These are phyloP conservation scores for Aporophyla lueneburgensis DNA, from an alignment of 2,888 invertebrate genomes.

Conservation along the genomic window DNA sequence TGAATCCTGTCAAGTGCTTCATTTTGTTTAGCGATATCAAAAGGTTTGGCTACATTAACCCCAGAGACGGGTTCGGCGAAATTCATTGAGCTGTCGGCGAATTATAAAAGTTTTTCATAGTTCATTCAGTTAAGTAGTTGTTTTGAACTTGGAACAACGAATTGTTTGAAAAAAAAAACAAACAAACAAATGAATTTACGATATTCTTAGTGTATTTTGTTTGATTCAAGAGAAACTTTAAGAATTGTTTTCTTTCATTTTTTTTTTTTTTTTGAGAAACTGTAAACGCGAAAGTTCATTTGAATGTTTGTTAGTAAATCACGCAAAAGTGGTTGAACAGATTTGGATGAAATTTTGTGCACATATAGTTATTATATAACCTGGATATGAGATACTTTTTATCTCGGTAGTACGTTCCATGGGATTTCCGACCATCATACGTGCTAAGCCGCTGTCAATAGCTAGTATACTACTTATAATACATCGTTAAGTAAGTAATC, in stretches of 20 bases:
- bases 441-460: too few species aligned
- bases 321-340: too few species aligned
- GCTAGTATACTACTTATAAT: too few species aligned
- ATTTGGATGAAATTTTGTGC: too few species aligned
- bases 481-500: too few species aligned
- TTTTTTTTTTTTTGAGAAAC: neutral
- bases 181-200: neutral
- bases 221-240: neutral
- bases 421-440: too few species aligned
- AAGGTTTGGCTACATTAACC: slow-evolving; percentile 71
- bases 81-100: slow-evolving; percentile 16
- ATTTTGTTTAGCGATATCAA: slow-evolving; percentile 86
- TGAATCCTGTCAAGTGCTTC: slow-evolving; percentile 84
- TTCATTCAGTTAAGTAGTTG: slow-evolving; percentile 10
- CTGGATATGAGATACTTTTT: too few species aligned
- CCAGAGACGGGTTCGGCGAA: slow-evolving; percentile 68
- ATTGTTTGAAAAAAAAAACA: neutral
- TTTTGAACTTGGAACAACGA: slow-evolving; percentile 31
- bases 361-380: too few species aligned
- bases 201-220: neutral
- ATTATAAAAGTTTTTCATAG: slow-evolving; percentile 23
- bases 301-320: too few species aligned
- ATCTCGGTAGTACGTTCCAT: too few species aligned
- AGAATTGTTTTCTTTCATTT: neutral
- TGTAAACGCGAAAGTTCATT: neutral